Conservation (phyloP, 2,888 invertebrate genomes). For the Meganola albula region DNA sequence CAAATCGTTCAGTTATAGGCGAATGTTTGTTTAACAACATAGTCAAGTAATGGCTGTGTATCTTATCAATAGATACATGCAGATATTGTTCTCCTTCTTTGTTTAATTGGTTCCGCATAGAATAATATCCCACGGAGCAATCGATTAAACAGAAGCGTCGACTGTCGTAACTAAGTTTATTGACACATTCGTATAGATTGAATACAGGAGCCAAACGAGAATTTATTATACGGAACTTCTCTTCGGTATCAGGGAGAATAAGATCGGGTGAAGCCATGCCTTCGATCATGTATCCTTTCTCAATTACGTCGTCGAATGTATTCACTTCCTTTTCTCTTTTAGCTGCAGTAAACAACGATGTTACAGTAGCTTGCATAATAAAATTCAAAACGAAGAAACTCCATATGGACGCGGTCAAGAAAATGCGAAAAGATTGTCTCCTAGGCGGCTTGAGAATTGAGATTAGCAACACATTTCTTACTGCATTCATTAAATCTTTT, state of each 20-base stretch:
- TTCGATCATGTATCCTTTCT: slow-evolving; percentile 57
- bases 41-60: slow-evolving; percentile 60
- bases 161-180: slow-evolving; percentile 44
- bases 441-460: slow-evolving; percentile 49
- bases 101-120: slow-evolving; percentile 51
- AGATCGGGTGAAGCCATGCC: slow-evolving; percentile 65
- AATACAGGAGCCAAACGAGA: slow-evolving; percentile 43
- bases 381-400: slow-evolving; percentile 64
- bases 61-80: slow-evolving; percentile 57
- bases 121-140: slow-evolving; percentile 56
- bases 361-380: slow-evolving; percentile 59
- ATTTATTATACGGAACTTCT: slow-evolving; percentile 48
- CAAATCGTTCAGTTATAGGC: slow-evolving; percentile 44
- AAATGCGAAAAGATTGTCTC: slow-evolving; percentile 48
- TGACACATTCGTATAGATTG: slow-evolving; percentile 47
- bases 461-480: slow-evolving; percentile 48
- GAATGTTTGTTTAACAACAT: slow-evolving; percentile 54
- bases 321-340: slow-evolving; percentile 64
- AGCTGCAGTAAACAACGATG: slow-evolving; percentile 60
- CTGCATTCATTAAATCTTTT: slow-evolving; percentile 56
- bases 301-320: slow-evolving; percentile 60
- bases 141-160: slow-evolving; percentile 61
- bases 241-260: slow-evolving; percentile 55
- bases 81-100: slow-evolving; percentile 59
- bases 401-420: slow-evolving; percentile 53